phyloP scores from a whole-genome alignment of 1,140 invertebrate genomes.

The Lepidurus apus region DNA sequence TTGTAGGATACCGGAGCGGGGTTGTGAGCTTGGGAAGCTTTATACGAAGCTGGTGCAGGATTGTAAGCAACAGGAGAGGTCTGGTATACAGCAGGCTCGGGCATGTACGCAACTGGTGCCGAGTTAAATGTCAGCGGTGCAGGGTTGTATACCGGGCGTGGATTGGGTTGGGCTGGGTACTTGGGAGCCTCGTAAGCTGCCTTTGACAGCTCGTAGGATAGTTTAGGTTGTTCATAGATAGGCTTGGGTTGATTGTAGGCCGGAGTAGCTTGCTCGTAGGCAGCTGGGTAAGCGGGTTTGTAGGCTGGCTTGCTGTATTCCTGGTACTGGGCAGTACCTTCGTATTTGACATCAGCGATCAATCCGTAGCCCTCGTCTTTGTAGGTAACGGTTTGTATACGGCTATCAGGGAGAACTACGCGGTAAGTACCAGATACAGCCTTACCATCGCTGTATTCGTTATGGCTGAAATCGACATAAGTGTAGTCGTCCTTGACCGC shows the following conservation, averaged over 20 bases:
- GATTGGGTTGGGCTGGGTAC: neutral
- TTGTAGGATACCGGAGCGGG: too few relatives aligned
- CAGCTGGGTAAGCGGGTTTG: too few relatives aligned
- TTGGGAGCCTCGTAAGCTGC: neutral
- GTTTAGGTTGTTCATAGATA: neutral
- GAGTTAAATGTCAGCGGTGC: neutral
- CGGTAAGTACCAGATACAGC: conserved; percentile 61
- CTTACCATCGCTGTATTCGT: conserved; percentile 57
- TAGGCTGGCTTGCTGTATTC: too few relatives aligned
- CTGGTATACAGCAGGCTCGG: too few relatives aligned
- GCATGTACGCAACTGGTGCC: neutral
- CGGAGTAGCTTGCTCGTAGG: too few relatives aligned
- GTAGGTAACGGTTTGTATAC: conserved; percentile 68
- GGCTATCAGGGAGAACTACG: conserved; percentile 70
- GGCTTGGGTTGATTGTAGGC: too few relatives aligned
- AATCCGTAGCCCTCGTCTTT: conserved; percentile 71
- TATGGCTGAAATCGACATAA: conserved; percentile 66
- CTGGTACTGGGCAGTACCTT: too few relatives aligned
- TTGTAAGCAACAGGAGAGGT: neutral
- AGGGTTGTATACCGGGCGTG: neutral
- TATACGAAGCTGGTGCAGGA: neutral
- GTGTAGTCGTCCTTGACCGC: conserved; percentile 59
- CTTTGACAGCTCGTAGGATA: neutral
- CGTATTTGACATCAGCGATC: conserved; percentile 69
- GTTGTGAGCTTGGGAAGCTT: neutral